phyloP scores from a whole-genome alignment of 2,797 vertebrate species.

The Sus cebifrons region DNA sequence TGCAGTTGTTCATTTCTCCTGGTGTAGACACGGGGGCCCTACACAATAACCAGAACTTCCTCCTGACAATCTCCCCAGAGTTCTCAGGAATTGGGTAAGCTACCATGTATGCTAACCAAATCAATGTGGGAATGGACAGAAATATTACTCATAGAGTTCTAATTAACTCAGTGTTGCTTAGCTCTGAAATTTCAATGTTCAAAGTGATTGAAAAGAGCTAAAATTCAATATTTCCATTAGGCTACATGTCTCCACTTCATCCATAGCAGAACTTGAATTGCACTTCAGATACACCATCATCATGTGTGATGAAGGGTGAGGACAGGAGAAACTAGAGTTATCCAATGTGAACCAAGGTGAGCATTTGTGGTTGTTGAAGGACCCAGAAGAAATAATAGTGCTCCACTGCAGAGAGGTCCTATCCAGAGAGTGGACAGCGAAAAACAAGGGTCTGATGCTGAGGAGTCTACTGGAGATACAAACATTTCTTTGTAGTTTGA shows the following conservation, averaged over 20 bases:
- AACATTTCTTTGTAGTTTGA: not conserved
- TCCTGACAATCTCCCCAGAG: not conserved
- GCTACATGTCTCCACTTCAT: constrained; percentile 74
- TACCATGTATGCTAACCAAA: constrained; percentile 27
- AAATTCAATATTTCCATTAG: constrained; percentile 83
- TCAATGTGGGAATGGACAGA: constrained; percentile 65
- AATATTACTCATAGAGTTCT: constrained; percentile 68
- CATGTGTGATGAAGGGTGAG: constrained; percentile 54
- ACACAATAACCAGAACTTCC: not conserved
- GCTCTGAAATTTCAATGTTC: constrained; percentile 75
- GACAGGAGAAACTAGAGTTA: constrained; percentile 60
- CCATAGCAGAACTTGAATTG: constrained; percentile 9
- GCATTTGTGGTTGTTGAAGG: not conserved
- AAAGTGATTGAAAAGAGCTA: constrained; percentile 77
- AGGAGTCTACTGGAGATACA: not conserved
- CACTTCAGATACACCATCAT: not conserved
- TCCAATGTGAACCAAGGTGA: not conserved
- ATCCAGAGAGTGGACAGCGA: not conserved
- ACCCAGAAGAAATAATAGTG: not conserved
- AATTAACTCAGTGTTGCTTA: constrained; percentile 80
- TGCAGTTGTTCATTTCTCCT: not conserved
- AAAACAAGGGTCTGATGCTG: not conserved
- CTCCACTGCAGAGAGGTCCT: not conserved
- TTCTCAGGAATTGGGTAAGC: not conserved
- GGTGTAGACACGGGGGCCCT: not conserved